Evolutionary conservation across 2,113 vertebrate genomes (phyloP).

Genomic region (Bubo blakistoni): DNA sequence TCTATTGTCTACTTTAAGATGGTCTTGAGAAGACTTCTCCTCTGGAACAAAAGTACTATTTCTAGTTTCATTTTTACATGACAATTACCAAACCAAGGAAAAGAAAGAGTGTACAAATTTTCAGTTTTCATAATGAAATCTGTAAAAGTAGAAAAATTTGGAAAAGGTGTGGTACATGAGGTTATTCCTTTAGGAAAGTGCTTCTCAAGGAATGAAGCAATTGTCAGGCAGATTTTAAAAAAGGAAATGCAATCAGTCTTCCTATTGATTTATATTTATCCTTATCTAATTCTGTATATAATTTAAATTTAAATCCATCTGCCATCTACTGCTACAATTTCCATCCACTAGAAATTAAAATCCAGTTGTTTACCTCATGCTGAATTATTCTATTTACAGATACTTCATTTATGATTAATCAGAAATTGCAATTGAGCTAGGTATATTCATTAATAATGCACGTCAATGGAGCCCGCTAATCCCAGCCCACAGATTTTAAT

Average conservation of each 20-base stretch:
- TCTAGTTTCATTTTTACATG: not conserved
- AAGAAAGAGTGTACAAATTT: not conserved
- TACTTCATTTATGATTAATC: conserved; percentile 17
- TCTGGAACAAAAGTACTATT: not conserved
- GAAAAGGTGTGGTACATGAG: not conserved
- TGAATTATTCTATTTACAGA: conserved; percentile 32
- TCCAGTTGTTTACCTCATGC: not conserved
- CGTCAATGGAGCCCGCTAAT: not conserved
- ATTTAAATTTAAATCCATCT: conserved; percentile 6
- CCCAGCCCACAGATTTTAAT: not conserved
- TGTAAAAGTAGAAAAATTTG: not conserved
- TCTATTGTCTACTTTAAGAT: not conserved
- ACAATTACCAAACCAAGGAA: not conserved
- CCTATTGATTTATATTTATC: conserved; percentile 1
- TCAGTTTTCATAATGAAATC: not conserved
- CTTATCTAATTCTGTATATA: not conserved
- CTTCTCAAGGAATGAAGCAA: not conserved
- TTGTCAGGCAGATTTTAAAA: not conserved
- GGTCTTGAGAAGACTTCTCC: not conserved
- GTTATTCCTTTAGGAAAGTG: not conserved
- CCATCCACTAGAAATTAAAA: conserved; percentile 1
- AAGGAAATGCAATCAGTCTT: not conserved
- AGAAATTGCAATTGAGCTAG: not conserved
- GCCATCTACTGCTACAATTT: not conserved
- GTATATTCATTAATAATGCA: conserved; percentile 1